Percentiles rank a stretch among this genome's conserved stretches.
These are phyloP conservation scores for Odontomachus brunneus DNA, from an alignment of 1,140 invertebrate genomes.

Conservation along the genomic window DNA sequence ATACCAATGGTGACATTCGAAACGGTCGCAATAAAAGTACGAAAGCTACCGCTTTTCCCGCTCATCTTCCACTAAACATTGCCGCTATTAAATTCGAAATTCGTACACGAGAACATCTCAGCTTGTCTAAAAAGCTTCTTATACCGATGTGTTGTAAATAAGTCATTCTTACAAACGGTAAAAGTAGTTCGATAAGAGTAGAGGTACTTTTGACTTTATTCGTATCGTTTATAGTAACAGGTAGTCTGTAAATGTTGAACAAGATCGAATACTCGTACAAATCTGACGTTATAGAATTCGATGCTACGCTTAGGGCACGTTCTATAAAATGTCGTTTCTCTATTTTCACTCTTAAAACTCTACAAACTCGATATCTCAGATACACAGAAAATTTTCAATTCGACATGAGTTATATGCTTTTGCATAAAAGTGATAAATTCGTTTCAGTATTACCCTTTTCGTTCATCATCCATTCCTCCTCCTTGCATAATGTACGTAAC, in stretches of 20 bases:
- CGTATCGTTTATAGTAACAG: slow-evolving; percentile 14
- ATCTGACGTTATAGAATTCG: slow-evolving; percentile 33
- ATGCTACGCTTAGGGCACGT: slow-evolving; percentile 33
- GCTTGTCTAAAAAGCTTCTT: slow-evolving; percentile 29
- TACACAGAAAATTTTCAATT: slow-evolving; percentile 34
- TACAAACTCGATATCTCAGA: slow-evolving; percentile 47
- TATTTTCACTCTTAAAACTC: slow-evolving; percentile 5
- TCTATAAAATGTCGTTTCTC: slow-evolving; percentile 41
- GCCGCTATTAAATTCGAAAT: slow-evolving; percentile 40
- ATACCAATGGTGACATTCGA: slow-evolving; percentile 20
- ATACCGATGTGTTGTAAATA: slow-evolving; percentile 22
- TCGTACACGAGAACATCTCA: neutral
- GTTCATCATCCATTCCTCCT: slow-evolving; percentile 22
- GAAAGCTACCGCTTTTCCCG: neutral
- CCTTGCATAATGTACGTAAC: slow-evolving; percentile 4
- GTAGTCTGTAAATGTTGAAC: slow-evolving; percentile 40
- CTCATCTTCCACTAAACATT: slow-evolving; percentile 9
- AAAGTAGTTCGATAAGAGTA: slow-evolving; percentile 21
- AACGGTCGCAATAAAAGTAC: slow-evolving; percentile 42
- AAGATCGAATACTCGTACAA: slow-evolving; percentile 24
- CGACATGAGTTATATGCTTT: slow-evolving; percentile 12
- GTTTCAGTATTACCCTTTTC: slow-evolving; percentile 54
- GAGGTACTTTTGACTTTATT: slow-evolving; percentile 41
- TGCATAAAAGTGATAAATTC: slow-evolving; percentile 60
- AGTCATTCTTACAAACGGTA: slow-evolving; percentile 32